Conservation (phyloP, 2,113 vertebrate species). For the Esox niger region DNA sequence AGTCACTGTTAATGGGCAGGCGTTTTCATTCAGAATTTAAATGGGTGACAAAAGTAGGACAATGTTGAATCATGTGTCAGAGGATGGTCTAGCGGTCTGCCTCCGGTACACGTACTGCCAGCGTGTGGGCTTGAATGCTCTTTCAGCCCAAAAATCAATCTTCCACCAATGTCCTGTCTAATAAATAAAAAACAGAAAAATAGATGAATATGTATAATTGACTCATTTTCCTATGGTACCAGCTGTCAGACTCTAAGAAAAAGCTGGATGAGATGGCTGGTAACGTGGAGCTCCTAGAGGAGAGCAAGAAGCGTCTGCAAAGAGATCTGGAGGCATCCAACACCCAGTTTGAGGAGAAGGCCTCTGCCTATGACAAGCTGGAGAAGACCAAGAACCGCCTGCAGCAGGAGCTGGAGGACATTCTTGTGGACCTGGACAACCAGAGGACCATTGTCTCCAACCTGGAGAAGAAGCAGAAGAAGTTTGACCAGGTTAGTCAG, state of each 20-base stretch:
- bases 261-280: constrained; percentile 82
- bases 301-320: constrained; percentile 87
- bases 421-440: constrained; percentile 86
- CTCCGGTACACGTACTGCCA: too few species aligned
- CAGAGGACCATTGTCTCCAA: constrained; percentile 90
- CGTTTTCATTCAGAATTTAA: too few species aligned
- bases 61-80: too few species aligned
- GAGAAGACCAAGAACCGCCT: constrained; percentile 89
- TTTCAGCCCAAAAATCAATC: too few species aligned
- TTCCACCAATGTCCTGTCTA: too few species aligned
- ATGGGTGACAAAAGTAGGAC: too few species aligned
- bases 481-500: constrained; percentile 87
- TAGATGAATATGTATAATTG: not conserved
- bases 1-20: too few species aligned
- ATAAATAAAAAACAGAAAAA: too few species aligned
- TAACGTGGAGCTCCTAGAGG: constrained; percentile 82
- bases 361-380: constrained; percentile 87
- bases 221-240: constrained; percentile 18
- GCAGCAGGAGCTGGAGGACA: constrained; percentile 92
- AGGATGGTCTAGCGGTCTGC: too few species aligned
- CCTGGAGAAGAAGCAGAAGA: constrained; percentile 96
- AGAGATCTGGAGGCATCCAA: constrained; percentile 83
- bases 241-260: constrained; percentile 90
- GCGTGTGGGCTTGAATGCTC: too few species aligned
- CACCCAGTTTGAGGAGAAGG: constrained; percentile 87